These are phyloP conservation scores for Scatophagus argus DNA, from an alignment of 2,113 vertebrate genomes.

Conservation along the genomic window DNA sequence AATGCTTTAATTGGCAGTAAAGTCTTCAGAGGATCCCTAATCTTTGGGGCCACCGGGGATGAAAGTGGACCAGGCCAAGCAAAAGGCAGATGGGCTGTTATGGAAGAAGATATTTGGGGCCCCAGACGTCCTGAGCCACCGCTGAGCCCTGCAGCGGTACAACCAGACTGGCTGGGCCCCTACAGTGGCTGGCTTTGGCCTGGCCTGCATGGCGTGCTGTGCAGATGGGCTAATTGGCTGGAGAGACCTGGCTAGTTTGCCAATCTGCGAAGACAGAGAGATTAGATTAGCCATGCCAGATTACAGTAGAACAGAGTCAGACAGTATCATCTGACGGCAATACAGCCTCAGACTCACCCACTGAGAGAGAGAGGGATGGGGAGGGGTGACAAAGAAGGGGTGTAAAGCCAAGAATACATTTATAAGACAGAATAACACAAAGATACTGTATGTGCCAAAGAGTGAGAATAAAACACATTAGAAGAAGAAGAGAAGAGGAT, in stretches of 20 bases:
- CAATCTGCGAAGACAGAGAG: conserved; percentile 58
- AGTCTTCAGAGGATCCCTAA: conserved; percentile 41
- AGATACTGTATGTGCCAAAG: not conserved
- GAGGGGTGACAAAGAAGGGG: not conserved
- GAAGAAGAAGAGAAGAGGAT: not conserved
- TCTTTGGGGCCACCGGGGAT: conserved; percentile 47
- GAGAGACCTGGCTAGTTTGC: conserved; percentile 63
- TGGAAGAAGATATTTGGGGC: conserved; percentile 64
- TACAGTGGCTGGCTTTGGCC: conserved; percentile 35
- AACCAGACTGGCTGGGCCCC: conserved; percentile 36
- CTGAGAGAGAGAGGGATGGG: conserved; percentile 38
- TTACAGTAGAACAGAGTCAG: conserved; percentile 69
- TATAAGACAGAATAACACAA: not conserved
- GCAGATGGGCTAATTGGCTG: conserved; percentile 74
- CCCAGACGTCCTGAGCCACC: conserved; percentile 66
- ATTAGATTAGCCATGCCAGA: conserved; percentile 79
- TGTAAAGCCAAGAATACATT: not conserved
- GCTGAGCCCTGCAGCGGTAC: conserved; percentile 41
- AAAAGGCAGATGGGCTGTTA: conserved; percentile 71
- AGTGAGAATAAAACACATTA: not conserved
- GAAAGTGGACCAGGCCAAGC: conserved; percentile 79
- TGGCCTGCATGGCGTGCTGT: conserved; percentile 40
- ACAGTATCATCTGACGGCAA: conserved; percentile 50
- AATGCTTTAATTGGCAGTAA: conserved; percentile 53
- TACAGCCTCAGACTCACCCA: conserved; percentile 62